Conservation (phyloP, 2,113 vertebrate species). For the Megaceryle torquata region DNA sequence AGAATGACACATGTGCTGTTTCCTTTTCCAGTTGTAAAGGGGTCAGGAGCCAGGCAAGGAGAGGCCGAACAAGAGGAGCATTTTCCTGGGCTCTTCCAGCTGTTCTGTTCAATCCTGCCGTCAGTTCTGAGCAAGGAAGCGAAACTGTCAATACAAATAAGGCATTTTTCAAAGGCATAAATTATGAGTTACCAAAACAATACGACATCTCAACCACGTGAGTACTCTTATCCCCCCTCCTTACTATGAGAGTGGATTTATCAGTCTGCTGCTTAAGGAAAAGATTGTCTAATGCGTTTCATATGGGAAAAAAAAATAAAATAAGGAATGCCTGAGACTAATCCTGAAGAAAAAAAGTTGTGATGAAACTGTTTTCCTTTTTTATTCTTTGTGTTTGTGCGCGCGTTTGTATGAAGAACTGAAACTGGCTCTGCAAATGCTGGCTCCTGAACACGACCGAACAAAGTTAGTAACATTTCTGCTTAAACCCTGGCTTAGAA, state of each 20-base stretch:
- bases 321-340: neutral
- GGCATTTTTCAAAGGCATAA: constrained; percentile 38
- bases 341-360: neutral
- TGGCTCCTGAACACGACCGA: neutral
- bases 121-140: constrained; percentile 41
- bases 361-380: constrained; percentile 11
- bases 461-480: neutral
- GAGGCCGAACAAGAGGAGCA: constrained; percentile 55
- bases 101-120: constrained; percentile 2
- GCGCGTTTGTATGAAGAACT: neutral
- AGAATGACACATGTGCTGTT: constrained; percentile 72
- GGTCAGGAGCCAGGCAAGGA: constrained; percentile 61
- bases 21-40: constrained; percentile 70
- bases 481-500: neutral
- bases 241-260: neutral
- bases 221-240: constrained; percentile 52
- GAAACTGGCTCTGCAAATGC: neutral
- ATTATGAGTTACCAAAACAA: constrained; percentile 63
- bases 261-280: neutral
- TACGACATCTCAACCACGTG: constrained; percentile 52
- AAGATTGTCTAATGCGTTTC: neutral
- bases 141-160: constrained; percentile 35
- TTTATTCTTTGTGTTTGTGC: neutral
- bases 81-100: constrained; percentile 60
- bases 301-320: neutral